These are phyloP conservation scores for Ctenomys sociabilis DNA, from an alignment of 2,113 vertebrate species.

Conservation along the genomic window DNA sequence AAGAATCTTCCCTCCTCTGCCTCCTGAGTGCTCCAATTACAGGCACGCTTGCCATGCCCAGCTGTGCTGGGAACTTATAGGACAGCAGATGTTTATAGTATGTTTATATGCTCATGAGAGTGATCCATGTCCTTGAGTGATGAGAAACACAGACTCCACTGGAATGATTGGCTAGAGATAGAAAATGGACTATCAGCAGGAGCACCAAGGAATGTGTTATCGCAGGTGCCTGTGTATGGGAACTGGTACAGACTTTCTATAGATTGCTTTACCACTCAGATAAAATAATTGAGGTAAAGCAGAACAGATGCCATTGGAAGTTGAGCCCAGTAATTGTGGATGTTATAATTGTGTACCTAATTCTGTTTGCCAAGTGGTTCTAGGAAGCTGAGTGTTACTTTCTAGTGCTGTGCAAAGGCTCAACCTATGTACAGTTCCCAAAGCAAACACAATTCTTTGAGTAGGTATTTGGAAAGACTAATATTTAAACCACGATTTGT, in stretches of 20 bases:
- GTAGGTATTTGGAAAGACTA: background rate
- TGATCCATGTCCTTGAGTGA: background rate
- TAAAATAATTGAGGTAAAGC: background rate
- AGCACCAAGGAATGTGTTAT: background rate
- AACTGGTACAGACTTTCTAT: background rate
- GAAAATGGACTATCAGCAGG: background rate
- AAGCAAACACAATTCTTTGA: conserved; percentile 39
- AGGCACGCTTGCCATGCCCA: background rate
- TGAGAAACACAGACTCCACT: background rate
- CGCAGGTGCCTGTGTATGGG: background rate
- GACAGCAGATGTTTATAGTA: background rate
- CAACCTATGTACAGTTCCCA: background rate
- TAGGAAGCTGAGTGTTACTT: conserved; percentile 26
- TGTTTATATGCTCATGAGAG: background rate
- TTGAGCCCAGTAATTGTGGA: background rate
- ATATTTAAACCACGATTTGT: conserved; percentile 40
- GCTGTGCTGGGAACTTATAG: background rate
- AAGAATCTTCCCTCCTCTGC: background rate
- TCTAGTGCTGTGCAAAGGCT: background rate
- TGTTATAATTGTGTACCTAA: background rate
- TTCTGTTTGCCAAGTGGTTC: conserved; percentile 30
- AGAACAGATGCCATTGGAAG: background rate
- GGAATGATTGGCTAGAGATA: background rate
- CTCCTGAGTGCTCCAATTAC: background rate
- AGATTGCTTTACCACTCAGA: background rate